phyloP scores from a whole-genome alignment of 2,113 vertebrate species.

The Helogale parvula region DNA sequence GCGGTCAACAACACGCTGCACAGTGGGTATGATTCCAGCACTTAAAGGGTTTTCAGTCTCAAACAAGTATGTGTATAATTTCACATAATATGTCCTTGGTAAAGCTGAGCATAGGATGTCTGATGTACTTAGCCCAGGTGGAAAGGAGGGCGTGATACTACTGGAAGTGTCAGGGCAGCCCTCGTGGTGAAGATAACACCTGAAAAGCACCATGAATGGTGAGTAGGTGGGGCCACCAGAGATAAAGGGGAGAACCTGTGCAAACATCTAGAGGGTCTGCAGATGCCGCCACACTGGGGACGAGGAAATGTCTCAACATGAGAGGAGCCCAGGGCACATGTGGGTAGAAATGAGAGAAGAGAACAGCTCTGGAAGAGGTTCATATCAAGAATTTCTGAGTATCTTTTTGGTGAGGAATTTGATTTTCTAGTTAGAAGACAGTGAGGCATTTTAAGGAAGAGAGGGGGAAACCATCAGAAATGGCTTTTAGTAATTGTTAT shows the following conservation, averaged over 20 bases:
- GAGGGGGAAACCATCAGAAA: neutral
- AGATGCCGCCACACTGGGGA: neutral
- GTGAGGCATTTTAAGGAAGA: neutral
- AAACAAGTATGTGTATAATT: neutral
- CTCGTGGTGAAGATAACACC: neutral
- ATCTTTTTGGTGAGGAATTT: neutral
- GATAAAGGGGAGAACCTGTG: neutral
- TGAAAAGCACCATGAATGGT: too few relatives aligned
- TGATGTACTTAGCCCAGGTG: neutral
- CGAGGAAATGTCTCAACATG: neutral
- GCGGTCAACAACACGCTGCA: neutral
- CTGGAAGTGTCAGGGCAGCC: neutral
- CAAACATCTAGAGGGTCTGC: neutral
- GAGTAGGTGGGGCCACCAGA: too few relatives aligned
- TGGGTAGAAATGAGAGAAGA: neutral
- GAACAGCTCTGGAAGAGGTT: neutral
- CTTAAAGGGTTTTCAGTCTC: neutral
- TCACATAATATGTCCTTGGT: neutral
- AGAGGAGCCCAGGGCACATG: neutral
- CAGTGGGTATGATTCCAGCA: neutral
- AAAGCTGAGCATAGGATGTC: neutral
- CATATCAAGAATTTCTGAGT: neutral
- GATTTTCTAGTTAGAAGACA: neutral
- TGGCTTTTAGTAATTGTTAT: neutral
- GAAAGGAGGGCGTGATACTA: neutral